Evolutionary conservation across 2,888 invertebrate species (phyloP).

Genomic region (Dioctria linearis): DNA sequence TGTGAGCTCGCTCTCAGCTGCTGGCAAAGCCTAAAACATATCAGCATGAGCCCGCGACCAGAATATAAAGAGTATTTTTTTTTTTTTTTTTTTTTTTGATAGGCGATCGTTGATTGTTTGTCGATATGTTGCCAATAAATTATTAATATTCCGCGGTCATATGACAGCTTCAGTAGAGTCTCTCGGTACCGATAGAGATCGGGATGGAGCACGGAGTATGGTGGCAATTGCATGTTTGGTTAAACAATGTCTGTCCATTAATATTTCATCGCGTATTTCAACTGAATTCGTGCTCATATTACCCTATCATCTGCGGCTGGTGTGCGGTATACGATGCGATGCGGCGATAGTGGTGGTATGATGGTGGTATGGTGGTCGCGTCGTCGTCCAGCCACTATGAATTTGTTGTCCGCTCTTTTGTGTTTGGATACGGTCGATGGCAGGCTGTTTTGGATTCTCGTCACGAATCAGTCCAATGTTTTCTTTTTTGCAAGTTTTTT

Average conservation of each 20-base stretch:
- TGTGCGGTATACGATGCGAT: background rate
- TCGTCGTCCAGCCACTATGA: too few relatives aligned
- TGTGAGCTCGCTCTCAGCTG: too few relatives aligned
- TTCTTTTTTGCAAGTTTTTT: background rate
- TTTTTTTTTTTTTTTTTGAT: background rate
- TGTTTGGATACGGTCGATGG: background rate
- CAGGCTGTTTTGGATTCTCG: background rate
- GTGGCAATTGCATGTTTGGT: background rate
- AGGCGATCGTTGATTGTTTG: background rate
- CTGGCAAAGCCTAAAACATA: too few relatives aligned
- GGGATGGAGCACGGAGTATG: background rate
- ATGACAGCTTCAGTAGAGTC: background rate
- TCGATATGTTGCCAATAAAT: slow-evolving; percentile 1
- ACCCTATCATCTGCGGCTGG: background rate
- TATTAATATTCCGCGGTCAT: background rate
- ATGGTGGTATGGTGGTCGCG: too few relatives aligned
- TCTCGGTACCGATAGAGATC: too few relatives aligned
- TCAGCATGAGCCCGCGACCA: background rate
- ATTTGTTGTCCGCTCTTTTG: background rate
- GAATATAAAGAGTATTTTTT: slow-evolving; percentile 8
- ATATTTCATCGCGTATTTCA: background rate
- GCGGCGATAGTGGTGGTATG: too few relatives aligned
- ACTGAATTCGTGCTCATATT: background rate
- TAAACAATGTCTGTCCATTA: slow-evolving; percentile 8
- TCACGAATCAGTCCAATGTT: background rate